A percentile compares a stretch with the other conserved stretches of the same genome.
phyloP scores from a whole-genome alignment of 64 coral and sea anemone species.

The Pocillopora verrucosa region DNA sequence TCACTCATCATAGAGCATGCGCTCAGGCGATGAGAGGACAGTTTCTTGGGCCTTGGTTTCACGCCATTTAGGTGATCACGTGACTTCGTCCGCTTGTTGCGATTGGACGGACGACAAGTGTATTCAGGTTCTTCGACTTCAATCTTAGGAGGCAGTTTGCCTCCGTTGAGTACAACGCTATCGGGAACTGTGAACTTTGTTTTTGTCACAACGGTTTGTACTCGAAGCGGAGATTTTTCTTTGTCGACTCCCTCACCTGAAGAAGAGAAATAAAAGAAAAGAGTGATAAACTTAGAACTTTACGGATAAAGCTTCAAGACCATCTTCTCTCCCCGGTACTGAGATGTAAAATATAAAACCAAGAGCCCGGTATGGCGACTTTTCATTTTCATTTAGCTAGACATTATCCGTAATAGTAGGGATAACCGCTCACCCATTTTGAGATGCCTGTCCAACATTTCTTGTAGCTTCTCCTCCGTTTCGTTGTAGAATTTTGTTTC shows the following conservation, averaged over 20 bases:
- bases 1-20: constrained; percentile 45
- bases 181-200: constrained; percentile 98
- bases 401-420: not conserved
- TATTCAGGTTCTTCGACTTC: constrained; percentile 51
- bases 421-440: constrained; percentile 73
- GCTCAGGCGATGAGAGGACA: constrained; percentile 38
- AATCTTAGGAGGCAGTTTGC: constrained; percentile 27
- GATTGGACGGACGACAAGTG: constrained; percentile 27
- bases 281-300: not conserved
- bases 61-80: constrained; percentile 46
- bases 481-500: constrained; percentile 95
- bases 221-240: constrained; percentile 84
- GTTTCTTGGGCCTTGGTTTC: constrained; percentile 69
- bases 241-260: constrained; percentile 86
- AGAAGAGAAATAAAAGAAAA: not conserved
- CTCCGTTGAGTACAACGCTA: constrained; percentile 53
- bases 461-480: constrained; percentile 93
- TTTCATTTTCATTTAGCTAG: not conserved
- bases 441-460: constrained; percentile 83
- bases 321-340: no score
- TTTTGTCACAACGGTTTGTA: constrained; percentile 87
- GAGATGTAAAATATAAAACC: no score
- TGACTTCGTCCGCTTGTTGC: constrained; percentile 70
- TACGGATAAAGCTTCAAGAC: no score
- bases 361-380: no score